Evolutionary conservation across 2,113 vertebrate genomes (phyloP), one percentile per base, ranked within the genome.

Genomic region (Himantopus leucocephalus): DNA sequence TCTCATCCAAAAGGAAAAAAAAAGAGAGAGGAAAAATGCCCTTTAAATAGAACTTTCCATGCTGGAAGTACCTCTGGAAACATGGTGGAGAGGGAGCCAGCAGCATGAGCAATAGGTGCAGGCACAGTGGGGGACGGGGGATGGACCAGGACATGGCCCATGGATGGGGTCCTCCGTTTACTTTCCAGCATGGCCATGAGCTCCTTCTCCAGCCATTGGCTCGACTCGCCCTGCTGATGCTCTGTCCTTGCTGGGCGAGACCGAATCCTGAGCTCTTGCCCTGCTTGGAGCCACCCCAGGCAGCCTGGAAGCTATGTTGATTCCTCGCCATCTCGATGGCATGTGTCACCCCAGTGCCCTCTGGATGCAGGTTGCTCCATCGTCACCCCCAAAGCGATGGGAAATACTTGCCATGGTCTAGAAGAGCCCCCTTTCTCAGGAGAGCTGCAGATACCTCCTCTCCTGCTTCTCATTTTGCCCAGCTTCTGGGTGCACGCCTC

Each of bases 21-120:
- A 52, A 53, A 16, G 14, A 74, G 35, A 78, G 48, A 45, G 80
- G 74, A 45, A 94, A 95, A 96, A 86, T 73, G 58, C 21, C 59
- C 67, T 97, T 97, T 86, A 97, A 95, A 93, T 96, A 96, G 96
- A 97, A 97, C 35, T 94, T 97, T 97, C 97, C 97, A 80, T 92
- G 53, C 95, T 97, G 96, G 96, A 97, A 88, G 22, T 56, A 55
- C 72, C 83, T 91, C 73, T 97, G 96, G 96, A 97, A 97, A 97
- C 67, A 87, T 32, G 84, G 68, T 0, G 5, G 71, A 91, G 34
- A 41, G 63, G 75, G 66, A 87, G 75, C 45, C 4, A 13, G 47
- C 55, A 89, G 53, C 34, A 43, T 5, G 27, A 96, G 67, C 5
- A 19, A 79, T 91, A 85, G 88, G 64, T 88, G 59, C 76, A 92